Conservation (phyloP, 1,140 invertebrate genomes). For the Cotesia chilonis region DNA sequence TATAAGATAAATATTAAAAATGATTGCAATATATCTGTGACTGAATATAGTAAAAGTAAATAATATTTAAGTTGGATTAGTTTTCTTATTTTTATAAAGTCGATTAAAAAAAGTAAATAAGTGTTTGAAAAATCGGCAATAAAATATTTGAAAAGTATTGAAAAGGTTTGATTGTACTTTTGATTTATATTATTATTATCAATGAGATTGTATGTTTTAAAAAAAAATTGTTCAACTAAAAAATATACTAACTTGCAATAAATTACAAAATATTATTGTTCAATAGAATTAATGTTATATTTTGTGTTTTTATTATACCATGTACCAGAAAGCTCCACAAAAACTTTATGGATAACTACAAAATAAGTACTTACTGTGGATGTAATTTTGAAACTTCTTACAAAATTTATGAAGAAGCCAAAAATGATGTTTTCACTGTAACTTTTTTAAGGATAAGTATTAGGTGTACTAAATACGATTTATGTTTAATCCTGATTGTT, state of each 20-base stretch:
- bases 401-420: background rate
- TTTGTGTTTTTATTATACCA: background rate
- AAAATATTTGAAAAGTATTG: too few species aligned
- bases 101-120: too few species aligned
- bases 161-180: too few species aligned
- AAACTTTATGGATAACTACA: background rate
- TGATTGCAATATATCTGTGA: slow-evolving; percentile 7
- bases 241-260: too few species aligned
- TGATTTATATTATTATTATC: too few species aligned
- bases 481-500: background rate
- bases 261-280: too few species aligned
- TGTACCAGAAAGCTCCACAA: background rate
- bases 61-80: slow-evolving; percentile 3
- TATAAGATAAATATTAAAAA: background rate
- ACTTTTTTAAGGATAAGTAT: background rate
- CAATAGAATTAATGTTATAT: background rate
- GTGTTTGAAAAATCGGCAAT: too few species aligned
- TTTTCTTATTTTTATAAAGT: too few species aligned
- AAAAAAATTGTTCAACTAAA: too few species aligned
- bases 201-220: too few species aligned
- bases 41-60: background rate
- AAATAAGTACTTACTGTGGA: background rate
- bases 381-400: slow-evolving; percentile 10
- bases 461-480: background rate
- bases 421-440: slow-evolving; percentile 9